These are phyloP conservation scores for Arbacia lixula DNA, from an alignment of 53 echinoderm and acorn worm genomes.

Conservation along the genomic window DNA sequence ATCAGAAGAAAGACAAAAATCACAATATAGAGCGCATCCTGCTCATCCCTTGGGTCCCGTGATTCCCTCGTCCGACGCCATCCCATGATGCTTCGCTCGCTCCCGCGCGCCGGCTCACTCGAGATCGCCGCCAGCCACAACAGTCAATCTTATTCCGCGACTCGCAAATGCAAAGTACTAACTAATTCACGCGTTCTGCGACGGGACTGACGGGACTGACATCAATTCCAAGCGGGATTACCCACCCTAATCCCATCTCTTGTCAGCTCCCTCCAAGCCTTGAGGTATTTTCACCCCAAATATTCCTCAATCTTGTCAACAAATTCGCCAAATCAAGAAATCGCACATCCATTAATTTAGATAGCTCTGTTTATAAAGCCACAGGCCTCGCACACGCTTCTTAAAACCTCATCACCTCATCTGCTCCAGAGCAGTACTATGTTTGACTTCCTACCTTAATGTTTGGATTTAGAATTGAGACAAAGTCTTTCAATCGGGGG, in stretches of 20 bases:
- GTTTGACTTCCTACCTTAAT: slow-evolving; percentile 9
- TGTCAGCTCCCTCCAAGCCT: slow-evolving; percentile 39
- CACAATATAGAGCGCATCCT: slow-evolving; percentile 43
- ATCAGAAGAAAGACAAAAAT: slow-evolving; percentile 50
- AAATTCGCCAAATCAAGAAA: slow-evolving; percentile 47
- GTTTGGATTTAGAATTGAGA: slow-evolving; percentile 33
- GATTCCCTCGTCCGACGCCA: slow-evolving; percentile 10
- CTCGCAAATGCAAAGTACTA: slow-evolving; percentile 38
- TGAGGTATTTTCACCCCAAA: slow-evolving; percentile 57
- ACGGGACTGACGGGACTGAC: slow-evolving; percentile 47
- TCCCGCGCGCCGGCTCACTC: too few species aligned
- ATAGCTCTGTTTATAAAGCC: slow-evolving; percentile 51
- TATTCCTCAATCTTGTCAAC: slow-evolving; percentile 40
- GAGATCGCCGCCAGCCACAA: slow-evolving; percentile 41
- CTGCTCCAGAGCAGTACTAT: not conserved
- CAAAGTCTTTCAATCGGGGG: slow-evolving; percentile 5
- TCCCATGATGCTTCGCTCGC: slow-evolving; percentile 52
- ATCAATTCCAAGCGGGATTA: slow-evolving; percentile 59
- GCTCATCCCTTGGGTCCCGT: slow-evolving; percentile 27
- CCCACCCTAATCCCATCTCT: slow-evolving; percentile 58
- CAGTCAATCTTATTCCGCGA: slow-evolving; percentile 42
- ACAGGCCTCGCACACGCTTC: not conserved
- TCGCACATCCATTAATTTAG: slow-evolving; percentile 58
- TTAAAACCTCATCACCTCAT: not conserved
- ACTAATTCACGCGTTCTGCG: slow-evolving; percentile 38